A percentile compares a stretch with the other conserved stretches of the same genome.
These are phyloP conservation scores for Illadopsis cleaveri DNA, from an alignment of 2,113 vertebrate genomes.

Conservation along the genomic window DNA sequence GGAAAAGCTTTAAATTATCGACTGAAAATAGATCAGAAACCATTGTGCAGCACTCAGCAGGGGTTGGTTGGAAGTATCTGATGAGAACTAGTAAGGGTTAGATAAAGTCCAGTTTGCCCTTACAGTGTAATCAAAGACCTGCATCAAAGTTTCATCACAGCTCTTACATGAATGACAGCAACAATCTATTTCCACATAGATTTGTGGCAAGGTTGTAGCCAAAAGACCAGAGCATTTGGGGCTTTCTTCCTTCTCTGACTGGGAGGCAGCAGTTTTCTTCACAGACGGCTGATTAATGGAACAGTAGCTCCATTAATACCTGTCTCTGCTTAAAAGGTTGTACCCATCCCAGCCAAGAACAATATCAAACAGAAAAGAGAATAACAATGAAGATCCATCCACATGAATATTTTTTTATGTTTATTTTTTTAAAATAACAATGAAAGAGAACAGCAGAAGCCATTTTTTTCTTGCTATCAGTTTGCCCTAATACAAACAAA, in stretches of 20 bases:
- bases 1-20: not conserved
- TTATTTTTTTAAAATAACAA: not conserved
- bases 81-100: not conserved
- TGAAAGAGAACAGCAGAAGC: not conserved
- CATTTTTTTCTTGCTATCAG: not conserved
- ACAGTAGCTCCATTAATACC: constrained; percentile 29
- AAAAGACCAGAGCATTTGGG: not conserved
- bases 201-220: not conserved
- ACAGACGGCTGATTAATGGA: constrained; percentile 31
- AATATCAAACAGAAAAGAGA: constrained; percentile 29
- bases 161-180: not conserved
- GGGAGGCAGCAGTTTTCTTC: constrained; percentile 8
- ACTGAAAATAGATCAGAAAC: not conserved
- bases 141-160: not conserved
- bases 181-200: not conserved
- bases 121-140: not conserved
- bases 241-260: not conserved
- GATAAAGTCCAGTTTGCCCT: not conserved
- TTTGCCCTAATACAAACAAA: constrained; percentile 14
- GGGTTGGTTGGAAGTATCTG: not conserved
- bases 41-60: not conserved
- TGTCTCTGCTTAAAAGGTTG: constrained; percentile 5
- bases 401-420: not conserved
- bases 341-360: not conserved
- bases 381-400: not conserved